Conservation (phyloP, 2,888 invertebrate species). For the Andrena bicolor region DNA sequence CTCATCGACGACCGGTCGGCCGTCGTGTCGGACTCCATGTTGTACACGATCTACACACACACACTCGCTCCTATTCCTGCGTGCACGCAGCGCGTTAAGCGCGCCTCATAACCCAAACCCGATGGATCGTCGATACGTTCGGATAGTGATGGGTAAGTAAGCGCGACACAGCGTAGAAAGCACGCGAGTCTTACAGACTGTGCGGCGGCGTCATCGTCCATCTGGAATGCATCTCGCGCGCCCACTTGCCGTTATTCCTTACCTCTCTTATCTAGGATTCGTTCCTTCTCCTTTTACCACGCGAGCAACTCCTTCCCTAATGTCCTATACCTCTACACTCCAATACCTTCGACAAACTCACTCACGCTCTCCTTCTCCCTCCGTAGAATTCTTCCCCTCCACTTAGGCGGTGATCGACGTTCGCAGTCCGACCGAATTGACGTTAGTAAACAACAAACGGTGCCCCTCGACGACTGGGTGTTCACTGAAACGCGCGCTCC, state of each 20-base stretch:
- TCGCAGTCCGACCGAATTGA: constrained; percentile 32
- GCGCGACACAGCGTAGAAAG: constrained; percentile 31
- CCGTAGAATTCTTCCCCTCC: background rate
- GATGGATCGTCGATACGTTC: constrained; percentile 58
- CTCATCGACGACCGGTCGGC: constrained; percentile 67
- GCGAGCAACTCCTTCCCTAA: constrained; percentile 27
- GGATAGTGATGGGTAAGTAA: constrained; percentile 36
- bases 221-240: constrained; percentile 75
- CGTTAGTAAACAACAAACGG: constrained; percentile 56
- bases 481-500: constrained; percentile 47
- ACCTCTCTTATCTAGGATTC: constrained; percentile 25
- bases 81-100: constrained; percentile 61
- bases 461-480: constrained; percentile 18
- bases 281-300: constrained; percentile 15
- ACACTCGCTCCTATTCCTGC: constrained; percentile 50
- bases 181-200: constrained; percentile 70
- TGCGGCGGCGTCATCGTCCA: constrained; percentile 77
- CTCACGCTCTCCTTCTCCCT: constrained; percentile 20
- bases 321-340: background rate
- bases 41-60: constrained; percentile 64
- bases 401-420: background rate
- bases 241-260: constrained; percentile 53
- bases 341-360: constrained; percentile 1
- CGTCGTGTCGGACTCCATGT: constrained; percentile 74
- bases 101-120: constrained; percentile 69